Evolutionary conservation across 2,888 invertebrate genomes (phyloP).

Genomic region (Minunthozetes semirufus): DNA sequence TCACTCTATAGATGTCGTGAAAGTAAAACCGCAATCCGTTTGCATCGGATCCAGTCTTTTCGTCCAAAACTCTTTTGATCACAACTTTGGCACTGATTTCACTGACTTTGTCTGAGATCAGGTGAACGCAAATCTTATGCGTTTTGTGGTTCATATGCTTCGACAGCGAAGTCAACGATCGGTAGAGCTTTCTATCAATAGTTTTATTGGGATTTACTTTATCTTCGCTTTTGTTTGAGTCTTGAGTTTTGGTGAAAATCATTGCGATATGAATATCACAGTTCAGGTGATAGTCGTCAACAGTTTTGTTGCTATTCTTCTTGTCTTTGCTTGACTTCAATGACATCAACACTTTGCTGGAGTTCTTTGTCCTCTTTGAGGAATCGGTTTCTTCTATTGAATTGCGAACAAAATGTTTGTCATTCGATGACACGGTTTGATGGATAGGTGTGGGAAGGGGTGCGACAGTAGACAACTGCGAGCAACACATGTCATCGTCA

Average conservation of each 20-base stretch:
- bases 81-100: not conserved
- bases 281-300: not conserved
- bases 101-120: constrained; percentile 23
- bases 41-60: not conserved
- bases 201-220: not conserved
- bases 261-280: constrained; percentile 21
- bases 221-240: not conserved
- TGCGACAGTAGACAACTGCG: not conserved
- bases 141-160: constrained; percentile 17
- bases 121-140: constrained; percentile 8
- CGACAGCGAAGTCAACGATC: not conserved
- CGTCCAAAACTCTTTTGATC: not conserved
- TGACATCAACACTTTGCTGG: not conserved
- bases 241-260: constrained; percentile 11
- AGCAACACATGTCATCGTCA: constrained; percentile 1
- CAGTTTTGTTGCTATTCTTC: not conserved
- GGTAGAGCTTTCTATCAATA: constrained; percentile 20
- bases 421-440: constrained; percentile 1
- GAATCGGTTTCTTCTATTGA: not conserved
- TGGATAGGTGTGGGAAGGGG: not conserved
- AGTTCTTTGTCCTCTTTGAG: not conserved
- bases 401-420: not conserved
- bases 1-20: constrained; percentile 39
- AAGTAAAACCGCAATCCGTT: constrained; percentile 33
- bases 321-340: not conserved